Evolutionary conservation across 2,113 vertebrate species (phyloP), one percentile per base, ranked within the genome.

Genomic region (Ondatra zibethicus): DNA sequence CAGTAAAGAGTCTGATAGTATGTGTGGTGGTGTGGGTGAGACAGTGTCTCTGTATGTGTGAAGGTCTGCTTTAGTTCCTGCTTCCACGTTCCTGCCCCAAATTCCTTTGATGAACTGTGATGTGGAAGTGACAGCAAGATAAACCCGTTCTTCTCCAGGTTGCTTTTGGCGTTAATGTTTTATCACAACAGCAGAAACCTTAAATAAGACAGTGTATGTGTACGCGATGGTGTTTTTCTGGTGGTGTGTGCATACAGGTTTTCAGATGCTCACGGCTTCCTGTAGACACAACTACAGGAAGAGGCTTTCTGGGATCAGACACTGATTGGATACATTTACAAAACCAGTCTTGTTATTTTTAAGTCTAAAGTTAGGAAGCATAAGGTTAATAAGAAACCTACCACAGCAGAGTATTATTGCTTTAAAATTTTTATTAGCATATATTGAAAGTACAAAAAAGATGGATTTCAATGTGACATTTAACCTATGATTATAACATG

Each of bases 321-420:
- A 86, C 82, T 42, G 89, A 47, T 17, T 66, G 45, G 33, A 25
- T 88, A 36, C 11, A 12, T 82, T 89, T 76, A 45, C 2, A 73
- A 72, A 72, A 8, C 23, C 29, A 77, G 47, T 4, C 25, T 91
- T 45, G 17, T 47, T 80, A 68, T 81, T 95, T 95, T 72, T 31
- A 94, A 81, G 33, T 94, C 8, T 75, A 91, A 94, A 86, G 2
- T 55, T 92, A 93, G 55, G 31, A 94, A 91, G 47, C 47, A 8
- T 55, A 93, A 76, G 39, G 9, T 13, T 90, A 63, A 42, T 42
- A 85, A 81, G 31, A 61, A 52, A 61, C 3, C 25, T 42, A 33
- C 27, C 13, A 68, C 5, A 68, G 76, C 33, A 86, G 11, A 76
- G 23, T 52, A 39, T 23, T 39, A 73, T 7, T 31, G 23, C n/a